These are phyloP conservation scores for Chaenodraco wilsoni DNA, from an alignment of 2,797 vertebrate species.

Conservation along the genomic window DNA sequence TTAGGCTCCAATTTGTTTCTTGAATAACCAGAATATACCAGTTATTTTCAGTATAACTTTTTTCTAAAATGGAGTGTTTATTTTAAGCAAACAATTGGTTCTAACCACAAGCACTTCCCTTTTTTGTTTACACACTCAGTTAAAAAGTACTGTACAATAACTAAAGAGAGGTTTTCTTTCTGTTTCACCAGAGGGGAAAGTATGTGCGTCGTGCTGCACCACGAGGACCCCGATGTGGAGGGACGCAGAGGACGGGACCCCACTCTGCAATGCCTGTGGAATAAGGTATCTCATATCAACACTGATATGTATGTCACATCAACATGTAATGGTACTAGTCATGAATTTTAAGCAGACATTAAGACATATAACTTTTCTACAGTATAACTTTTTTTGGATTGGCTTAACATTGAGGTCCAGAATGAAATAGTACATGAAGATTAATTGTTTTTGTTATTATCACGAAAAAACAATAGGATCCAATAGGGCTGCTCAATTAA, in stretches of 20 bases:
- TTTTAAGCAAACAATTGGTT: not conserved
- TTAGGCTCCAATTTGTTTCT: not conserved
- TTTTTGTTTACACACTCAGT: not conserved
- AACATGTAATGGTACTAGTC: not conserved
- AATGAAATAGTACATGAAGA: not conserved
- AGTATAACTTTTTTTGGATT: not conserved
- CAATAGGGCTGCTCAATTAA: not conserved
- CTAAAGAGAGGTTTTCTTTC: constrained; percentile 1
- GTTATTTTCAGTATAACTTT: too few relatives aligned
- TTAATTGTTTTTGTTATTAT: not conserved
- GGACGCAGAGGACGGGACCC: constrained; percentile 91
- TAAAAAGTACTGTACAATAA: not conserved
- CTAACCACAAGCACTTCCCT: not conserved
- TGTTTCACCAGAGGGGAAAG: constrained; percentile 77
- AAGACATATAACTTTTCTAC: not conserved
- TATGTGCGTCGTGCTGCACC: constrained; percentile 91
- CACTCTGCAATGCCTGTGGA: constrained; percentile 95
- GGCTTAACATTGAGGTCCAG: not conserved
- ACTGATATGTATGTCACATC: not conserved
- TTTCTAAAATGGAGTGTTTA: not conserved
- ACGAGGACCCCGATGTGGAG: constrained; percentile 93
- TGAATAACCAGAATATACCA: not conserved
- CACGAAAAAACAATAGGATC: not conserved
- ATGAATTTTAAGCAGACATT: not conserved
- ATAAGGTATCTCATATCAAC: constrained; percentile 85